Conservation (phyloP, 2,113 vertebrate genomes). For the Onychorhynchus coronatus region DNA sequence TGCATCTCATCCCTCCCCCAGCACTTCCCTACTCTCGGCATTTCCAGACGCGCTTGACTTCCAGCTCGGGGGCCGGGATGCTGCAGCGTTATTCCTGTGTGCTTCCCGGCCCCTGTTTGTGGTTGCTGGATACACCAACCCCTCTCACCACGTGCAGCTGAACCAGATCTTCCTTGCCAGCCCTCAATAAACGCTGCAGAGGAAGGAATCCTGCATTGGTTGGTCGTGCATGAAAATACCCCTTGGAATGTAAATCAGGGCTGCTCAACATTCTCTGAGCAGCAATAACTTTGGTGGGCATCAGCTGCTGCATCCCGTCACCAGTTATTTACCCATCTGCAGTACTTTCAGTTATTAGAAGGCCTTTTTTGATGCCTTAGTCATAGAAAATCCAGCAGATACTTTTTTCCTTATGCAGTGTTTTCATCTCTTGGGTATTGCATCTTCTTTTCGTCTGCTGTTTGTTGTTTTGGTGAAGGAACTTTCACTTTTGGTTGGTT, state of each 20-base stretch:
- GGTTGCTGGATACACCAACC: not conserved
- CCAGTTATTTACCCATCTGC: not conserved
- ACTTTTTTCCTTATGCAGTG: not conserved
- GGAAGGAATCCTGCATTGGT: not conserved
- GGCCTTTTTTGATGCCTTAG: slow-evolving; percentile 40
- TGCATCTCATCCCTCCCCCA: not conserved
- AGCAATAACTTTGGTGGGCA: not conserved
- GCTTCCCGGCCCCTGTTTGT: not conserved
- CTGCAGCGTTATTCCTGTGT: not conserved
- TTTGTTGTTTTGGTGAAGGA: slow-evolving; percentile 64
- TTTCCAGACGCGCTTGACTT: not conserved
- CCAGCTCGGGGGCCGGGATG: not conserved
- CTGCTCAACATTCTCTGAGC: not conserved
- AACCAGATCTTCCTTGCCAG: slow-evolving; percentile 8
- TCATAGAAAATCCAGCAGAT: not conserved
- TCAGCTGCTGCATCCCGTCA: not conserved
- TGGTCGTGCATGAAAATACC: not conserved
- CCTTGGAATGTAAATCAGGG: not conserved
- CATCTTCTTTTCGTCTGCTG: slow-evolving; percentile 56
- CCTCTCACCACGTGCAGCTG: not conserved
- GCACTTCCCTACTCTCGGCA: not conserved
- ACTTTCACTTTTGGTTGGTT: slow-evolving; percentile 71
- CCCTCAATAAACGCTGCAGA: not conserved
- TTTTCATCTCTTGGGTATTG: slow-evolving; percentile 43
- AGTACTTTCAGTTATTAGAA: not conserved